Evolutionary conservation across 2,888 invertebrate genomes (phyloP), one percentile per base, ranked within the genome.

Genomic region (Sarcophaga caerulescens): DNA sequence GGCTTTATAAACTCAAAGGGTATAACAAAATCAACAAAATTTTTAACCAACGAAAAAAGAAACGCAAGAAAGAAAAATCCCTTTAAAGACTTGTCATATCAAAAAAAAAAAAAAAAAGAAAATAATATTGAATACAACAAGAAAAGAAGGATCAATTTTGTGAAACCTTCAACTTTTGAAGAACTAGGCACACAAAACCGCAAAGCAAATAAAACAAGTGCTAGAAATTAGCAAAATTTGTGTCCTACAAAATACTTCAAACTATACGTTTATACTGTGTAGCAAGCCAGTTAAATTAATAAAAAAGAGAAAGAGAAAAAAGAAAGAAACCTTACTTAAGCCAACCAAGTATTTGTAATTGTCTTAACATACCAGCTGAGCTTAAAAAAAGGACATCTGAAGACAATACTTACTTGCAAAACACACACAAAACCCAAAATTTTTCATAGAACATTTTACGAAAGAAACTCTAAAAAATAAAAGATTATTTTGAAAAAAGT

Each of bases 401-500:
- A 10, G 35, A 35, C 8, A 35, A 35, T 10, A 35, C 35, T 35
- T 35, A 8, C 35, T 5, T 25, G 25, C 25, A 25, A n/a, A n/a
- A 0, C 25, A 25, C 0, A 25, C 4, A 25, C 35, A 35, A 52
- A 52, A 52, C 52, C 12, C 4, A 52, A 52, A 52, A 52, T 4
- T 4, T 52, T 17, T 52, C 52, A 12, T 52, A 52, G 17, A 52
- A 52, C n/a, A n/a, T 17, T 14, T 17, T 17, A 14, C 52, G 2
- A 52, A 52, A 14, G 17, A 52, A 17, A 17, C 17, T 5, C 12
- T 17, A 68, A 10, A 59, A 73, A 60, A 62, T 57, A 66, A 23
- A 23, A 35, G n/a, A n/a, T 71, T 78, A 35, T 70, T 85, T 82
- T 66, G 5, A 45, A 87, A n/a, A 65, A 82, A 81, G 80, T 84